phyloP scores from a whole-genome alignment of 2,888 invertebrate species.

The Perizoma flavofasciatum region DNA sequence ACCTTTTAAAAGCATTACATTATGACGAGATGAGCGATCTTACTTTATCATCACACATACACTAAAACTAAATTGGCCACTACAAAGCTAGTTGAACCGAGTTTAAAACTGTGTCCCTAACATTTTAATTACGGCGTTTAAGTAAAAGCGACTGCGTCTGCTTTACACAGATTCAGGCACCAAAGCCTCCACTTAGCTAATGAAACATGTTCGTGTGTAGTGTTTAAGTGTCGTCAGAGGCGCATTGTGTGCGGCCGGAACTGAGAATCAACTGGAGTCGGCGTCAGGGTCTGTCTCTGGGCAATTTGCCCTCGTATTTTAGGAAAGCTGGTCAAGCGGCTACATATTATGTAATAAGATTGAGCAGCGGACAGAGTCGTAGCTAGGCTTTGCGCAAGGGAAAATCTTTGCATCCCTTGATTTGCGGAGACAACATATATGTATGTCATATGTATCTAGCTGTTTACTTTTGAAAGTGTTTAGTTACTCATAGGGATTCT shows the following conservation, averaged over 20 bases:
- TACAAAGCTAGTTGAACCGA: slow-evolving; percentile 74
- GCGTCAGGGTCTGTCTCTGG: neutral
- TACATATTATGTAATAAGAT: neutral
- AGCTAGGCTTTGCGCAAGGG: neutral
- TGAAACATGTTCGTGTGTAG: slow-evolving; percentile 84
- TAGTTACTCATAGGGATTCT: too few species aligned
- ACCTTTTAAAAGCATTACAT: neutral
- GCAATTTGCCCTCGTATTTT: neutral
- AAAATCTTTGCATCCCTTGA: too few species aligned
- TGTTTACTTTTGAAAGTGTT: too few species aligned
- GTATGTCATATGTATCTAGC: too few species aligned
- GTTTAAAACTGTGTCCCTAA: slow-evolving; percentile 77
- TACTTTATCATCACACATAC: slow-evolving; percentile 61
- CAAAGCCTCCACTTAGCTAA: slow-evolving; percentile 85
- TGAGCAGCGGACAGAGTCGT: neutral
- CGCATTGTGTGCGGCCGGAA: slow-evolving; percentile 68
- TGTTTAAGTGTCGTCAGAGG: slow-evolving; percentile 72
- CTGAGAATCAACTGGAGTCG: slow-evolving; percentile 39
- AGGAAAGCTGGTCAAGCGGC: neutral
- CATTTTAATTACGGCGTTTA: slow-evolving; percentile 83
- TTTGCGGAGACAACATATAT: too few species aligned
- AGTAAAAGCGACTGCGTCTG: slow-evolving; percentile 81
- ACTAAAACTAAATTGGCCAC: slow-evolving; percentile 80
- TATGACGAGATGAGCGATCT: slow-evolving; percentile 24
- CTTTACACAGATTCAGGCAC: slow-evolving; percentile 82